Base-by-base conservation (phyloP, 2,888 invertebrate species). In the Hirudinaria manillensis region DNA sequence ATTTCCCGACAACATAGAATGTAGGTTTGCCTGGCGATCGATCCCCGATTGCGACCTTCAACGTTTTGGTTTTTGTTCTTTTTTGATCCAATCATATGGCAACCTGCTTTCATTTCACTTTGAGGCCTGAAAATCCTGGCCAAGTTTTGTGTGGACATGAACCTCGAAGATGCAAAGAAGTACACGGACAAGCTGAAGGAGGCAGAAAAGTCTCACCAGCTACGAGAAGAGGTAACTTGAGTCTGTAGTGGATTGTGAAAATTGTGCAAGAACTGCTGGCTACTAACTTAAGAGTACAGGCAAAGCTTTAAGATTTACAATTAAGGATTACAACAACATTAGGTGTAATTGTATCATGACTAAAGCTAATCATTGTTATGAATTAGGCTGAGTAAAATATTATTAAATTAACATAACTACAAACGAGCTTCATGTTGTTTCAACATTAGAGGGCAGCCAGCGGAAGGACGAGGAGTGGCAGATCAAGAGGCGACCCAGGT, bases 1-100 rank as follows among this genome's bases (percentile, higher is more conserved):
- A 80, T 98, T 98, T 85, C 98, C 98, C 0, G 95, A 97, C 78
- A 96, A 97, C 85, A 89, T 93, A 0, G 94, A 95, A 83, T 97
- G 97, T 89, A 16, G 16, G 45, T 45, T 7, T 45, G 10, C 13
- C 1, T 85, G 85, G 89, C n/a, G 61, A 61, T 6, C 1, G 61
- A 24, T 27, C 24, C 1, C 61, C 19, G n/a, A 61, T 27, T 61
- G 1, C 16, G 16, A 45, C 13, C 13, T 16, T 45, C 16, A 45
- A 13, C 13, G 27, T 32, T 16, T 13, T 32, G 10, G 24, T 24
- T 19, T 24, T 13, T 66, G 24, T 24, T 13, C 10, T 10, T 10
- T 13, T 24, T 66, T 13, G 66, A 16, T 13, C 29, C 66, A 66
- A 13, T 24, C 53, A 16, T 53, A 53, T 53, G 13, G 53, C 53